Percentiles rank a stretch among this genome's conserved stretches.
Conservation (phyloP, 2,888 invertebrate genomes). For the Scelioninae gen. 2 region DNA sequence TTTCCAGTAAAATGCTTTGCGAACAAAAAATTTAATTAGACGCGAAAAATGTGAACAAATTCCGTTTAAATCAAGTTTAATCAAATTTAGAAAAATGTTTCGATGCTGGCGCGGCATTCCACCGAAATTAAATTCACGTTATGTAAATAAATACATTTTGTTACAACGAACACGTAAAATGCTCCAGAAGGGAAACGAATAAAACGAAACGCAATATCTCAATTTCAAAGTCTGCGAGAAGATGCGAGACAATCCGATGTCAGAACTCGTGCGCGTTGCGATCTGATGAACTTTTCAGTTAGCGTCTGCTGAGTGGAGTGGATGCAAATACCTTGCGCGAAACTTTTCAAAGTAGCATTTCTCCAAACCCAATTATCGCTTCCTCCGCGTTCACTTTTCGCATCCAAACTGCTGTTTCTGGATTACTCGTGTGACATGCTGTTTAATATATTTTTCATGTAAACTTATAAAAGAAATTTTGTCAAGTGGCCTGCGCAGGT, state of each 20-base stretch:
- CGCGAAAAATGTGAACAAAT: too few relatives aligned
- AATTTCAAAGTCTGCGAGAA: conserved; percentile 31
- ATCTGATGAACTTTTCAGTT: conserved; percentile 53
- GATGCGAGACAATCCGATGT: conserved; percentile 42
- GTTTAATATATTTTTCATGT: conserved; percentile 25
- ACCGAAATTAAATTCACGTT: conserved; percentile 12
- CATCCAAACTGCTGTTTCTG: conserved; percentile 32
- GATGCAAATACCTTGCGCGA: conserved; percentile 48
- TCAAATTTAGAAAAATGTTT: too few relatives aligned
- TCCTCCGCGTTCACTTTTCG: conserved; percentile 15
- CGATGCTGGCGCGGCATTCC: not conserved
- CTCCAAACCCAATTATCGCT: conserved; percentile 44
- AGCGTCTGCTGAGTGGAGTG: conserved; percentile 31
- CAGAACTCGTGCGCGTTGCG: conserved; percentile 27
- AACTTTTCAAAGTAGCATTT: conserved; percentile 36
- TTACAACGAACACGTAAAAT: conserved; percentile 17
- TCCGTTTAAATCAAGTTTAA: too few relatives aligned
- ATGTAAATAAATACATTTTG: conserved; percentile 13
- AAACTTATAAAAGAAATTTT: conserved; percentile 14
- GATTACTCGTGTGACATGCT: conserved; percentile 22
- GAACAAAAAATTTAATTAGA: too few relatives aligned
- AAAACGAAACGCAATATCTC: conserved; percentile 31
- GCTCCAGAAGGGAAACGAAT: conserved; percentile 1
- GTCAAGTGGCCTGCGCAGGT: too few relatives aligned
- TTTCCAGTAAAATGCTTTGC: too few relatives aligned